Conservation (phyloP, 2,888 invertebrate species). For the Megalurothrips usitatus region DNA sequence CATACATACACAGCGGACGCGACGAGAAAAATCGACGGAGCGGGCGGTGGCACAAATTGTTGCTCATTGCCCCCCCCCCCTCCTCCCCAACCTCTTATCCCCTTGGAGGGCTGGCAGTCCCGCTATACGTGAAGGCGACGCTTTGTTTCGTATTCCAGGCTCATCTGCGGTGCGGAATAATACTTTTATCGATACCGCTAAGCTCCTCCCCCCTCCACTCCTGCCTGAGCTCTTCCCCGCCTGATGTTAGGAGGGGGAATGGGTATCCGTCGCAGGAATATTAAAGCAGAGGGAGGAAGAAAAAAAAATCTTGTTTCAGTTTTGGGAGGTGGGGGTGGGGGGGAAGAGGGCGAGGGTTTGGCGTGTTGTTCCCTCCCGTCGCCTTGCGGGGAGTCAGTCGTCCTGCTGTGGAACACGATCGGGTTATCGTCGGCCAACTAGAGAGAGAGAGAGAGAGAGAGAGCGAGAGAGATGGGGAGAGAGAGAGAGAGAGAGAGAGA, state of each 20-base stretch:
- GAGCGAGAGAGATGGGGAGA: no score
- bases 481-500: no score
- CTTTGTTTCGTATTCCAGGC: constrained; percentile 15
- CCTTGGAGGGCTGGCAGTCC: background rate
- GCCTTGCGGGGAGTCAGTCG: no score
- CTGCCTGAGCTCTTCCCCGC: background rate
- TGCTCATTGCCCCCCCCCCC: background rate
- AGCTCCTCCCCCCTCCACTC: background rate
- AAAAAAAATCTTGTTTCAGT: background rate
- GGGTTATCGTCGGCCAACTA: no score
- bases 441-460: background rate
- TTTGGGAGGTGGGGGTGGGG: background rate
- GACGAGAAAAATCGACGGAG: no score
- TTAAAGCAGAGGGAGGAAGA: background rate
- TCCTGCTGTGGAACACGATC: no score
- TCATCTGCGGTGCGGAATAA: constrained; percentile 13
- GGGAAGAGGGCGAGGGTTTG: no score
- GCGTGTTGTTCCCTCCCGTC: no score
- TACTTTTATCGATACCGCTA: constrained; percentile 25
- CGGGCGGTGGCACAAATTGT: no score
- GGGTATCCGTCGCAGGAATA: background rate
- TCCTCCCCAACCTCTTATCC: background rate
- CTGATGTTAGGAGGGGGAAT: constrained; percentile 2
- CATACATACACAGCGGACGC: no score
- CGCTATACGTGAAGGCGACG: background rate